Conservation (phyloP, 2,113 vertebrate species). For the Channa argus region DNA sequence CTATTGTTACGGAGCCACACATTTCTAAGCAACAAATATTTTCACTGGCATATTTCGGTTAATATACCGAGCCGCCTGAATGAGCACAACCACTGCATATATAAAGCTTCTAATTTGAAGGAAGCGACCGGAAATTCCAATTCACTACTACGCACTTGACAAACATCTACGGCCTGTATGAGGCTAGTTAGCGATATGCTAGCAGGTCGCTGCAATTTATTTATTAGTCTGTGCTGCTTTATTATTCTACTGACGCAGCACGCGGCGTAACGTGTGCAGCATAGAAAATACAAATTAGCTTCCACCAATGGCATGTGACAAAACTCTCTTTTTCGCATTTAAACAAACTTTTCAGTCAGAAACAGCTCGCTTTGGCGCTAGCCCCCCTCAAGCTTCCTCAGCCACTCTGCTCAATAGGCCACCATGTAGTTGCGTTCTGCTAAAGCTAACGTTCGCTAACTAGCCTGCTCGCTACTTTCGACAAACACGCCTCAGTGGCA, state of each 20-base stretch:
- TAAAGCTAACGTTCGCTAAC: constrained; percentile 50
- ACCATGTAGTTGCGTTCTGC: constrained; percentile 42
- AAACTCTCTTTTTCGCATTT: constrained; percentile 28
- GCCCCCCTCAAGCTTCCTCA: constrained; percentile 42
- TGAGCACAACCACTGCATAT: not conserved
- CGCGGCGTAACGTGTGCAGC: not conserved
- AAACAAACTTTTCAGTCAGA: constrained; percentile 55
- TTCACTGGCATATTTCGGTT: not conserved
- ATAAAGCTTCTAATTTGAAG: constrained; percentile 27
- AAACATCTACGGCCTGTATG: constrained; percentile 45
- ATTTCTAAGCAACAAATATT: not conserved
- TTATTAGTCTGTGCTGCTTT: not conserved
- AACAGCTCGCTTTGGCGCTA: constrained; percentile 30
- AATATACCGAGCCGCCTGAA: too few species aligned
- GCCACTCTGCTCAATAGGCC: constrained; percentile 53
- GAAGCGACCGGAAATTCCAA: not conserved
- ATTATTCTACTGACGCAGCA: not conserved
- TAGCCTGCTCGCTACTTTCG: constrained; percentile 18
- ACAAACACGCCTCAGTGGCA: not conserved
- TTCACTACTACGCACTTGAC: not conserved
- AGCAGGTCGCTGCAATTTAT: constrained; percentile 50
- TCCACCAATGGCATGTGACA: not conserved
- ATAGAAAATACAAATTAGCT: not conserved
- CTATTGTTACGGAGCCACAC: too few species aligned
- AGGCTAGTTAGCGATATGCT: constrained; percentile 41